Evolutionary conservation across 2,888 invertebrate genomes (phyloP), one percentile per base, ranked within the genome.

Genomic region (Tyria jacobaeae): DNA sequence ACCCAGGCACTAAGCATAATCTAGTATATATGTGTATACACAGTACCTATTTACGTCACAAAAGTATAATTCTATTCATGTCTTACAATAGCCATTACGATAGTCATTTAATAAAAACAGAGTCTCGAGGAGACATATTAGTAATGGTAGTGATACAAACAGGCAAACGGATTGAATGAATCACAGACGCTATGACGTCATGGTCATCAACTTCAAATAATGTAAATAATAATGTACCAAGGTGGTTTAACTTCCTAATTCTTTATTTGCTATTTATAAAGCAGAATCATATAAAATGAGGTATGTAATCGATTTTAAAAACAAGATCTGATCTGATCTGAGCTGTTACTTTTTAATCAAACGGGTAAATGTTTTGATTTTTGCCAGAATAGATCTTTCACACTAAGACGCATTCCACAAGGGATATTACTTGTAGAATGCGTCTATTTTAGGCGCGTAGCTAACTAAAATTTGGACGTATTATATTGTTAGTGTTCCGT

Each of bases 151-250:
- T 48, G 41, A 50, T 14, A 50, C 49, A 52, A 59, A 47, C 59
- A 48, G 35, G 60, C 17, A 55, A 41, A 60, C 44, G 49, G 41
- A 48, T 34, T 3, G 34, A 24, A 31, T 55, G 60, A 55, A 34
- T 60, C 60, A 60, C n/a, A 35, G 9, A 21, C 12, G 24, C 31
- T 14, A 41, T 55, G 55, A 35, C 60, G 34, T 60, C 54, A 60
- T 55, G 5, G 9, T 31, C 27, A 15, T 12, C 24, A 15, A 49
- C 21, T 55, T 31, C 41, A 34, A 27, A 34, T 55, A 35, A 41
- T 24, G 34, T 34, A 24, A 27, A 41, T 1, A 27, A 56, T 27
- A 34, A 41, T 51, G 44, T 15, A 48, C n/a, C 24, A 41, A 39
- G 27, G 50, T 15, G 21, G 15, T 47, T 56, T 44, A 34, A 25